A percentile compares a stretch with the other conserved stretches of the same genome.
Evolutionary conservation across 2,888 invertebrate genomes (phyloP).

Genomic region (Dasysyrphus albostriatus): DNA sequence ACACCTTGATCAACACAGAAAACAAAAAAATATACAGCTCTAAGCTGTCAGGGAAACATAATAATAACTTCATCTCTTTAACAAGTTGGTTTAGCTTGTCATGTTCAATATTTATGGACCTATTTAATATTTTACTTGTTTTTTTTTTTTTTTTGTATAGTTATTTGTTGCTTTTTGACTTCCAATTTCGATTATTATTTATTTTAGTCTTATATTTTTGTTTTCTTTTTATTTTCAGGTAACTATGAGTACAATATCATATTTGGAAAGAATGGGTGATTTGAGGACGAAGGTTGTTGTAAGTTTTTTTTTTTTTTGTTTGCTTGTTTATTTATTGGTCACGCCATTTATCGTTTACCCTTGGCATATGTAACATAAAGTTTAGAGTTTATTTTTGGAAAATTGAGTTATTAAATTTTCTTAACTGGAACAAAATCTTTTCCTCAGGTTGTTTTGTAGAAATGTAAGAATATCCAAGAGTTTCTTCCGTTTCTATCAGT

Average conservation of each 20-base stretch:
- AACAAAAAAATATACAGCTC: slow-evolving; percentile 35
- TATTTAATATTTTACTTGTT: slow-evolving; percentile 39
- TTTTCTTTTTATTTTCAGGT: slow-evolving; percentile 58
- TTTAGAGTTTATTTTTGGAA: background rate
- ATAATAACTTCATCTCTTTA: slow-evolving; percentile 59
- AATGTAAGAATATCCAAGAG: no score
- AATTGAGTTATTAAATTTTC: background rate
- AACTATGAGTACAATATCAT: slow-evolving; percentile 43
- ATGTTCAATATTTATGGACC: slow-evolving; percentile 62
- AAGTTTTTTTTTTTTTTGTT: slow-evolving; percentile 5
- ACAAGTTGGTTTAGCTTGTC: slow-evolving; percentile 37
- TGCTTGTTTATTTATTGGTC: background rate
- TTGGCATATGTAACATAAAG: background rate
- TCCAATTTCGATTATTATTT: slow-evolving; percentile 38
- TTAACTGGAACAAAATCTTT: no score
- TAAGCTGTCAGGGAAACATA: slow-evolving; percentile 66
- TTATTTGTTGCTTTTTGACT: slow-evolving; percentile 23
- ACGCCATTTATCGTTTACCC: slow-evolving; percentile 35
- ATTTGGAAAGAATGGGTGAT: slow-evolving; percentile 41
- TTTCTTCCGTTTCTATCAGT: no score
- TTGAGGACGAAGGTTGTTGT: slow-evolving; percentile 48
- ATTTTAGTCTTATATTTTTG: slow-evolving; percentile 34
- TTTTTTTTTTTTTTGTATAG: background rate
- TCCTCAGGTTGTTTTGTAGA: no score
- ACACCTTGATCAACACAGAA: slow-evolving; percentile 63